Base-by-base conservation (phyloP, 2,888 invertebrate genomes). In the Xanthorhoe spadicearia region DNA sequence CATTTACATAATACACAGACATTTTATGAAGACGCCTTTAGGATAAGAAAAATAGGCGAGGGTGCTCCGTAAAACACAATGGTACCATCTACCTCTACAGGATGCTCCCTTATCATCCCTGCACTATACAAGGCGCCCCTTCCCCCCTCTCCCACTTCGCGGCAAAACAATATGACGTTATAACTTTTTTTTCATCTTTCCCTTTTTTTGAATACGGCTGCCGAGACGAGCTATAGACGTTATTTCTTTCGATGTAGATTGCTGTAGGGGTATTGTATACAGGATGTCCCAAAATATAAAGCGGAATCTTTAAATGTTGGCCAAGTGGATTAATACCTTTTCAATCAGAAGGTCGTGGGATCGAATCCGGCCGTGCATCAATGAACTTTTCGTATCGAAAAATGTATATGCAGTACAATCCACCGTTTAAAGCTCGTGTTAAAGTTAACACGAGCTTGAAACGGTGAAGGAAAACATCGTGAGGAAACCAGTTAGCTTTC, bases 141-240 rank as follows among this genome's bases (percentile, higher is more conserved):
- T 66, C 76, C 77, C 76, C 77, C 73, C 56, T 52, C 81, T 81
- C 77, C 81, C 87, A 83, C 86, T 86, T 86, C 87, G 89, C 85
- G 87, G 91, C 90, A 92, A 93, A 92, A 93, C 92, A 93, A 93
- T 93, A 92, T 93, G 92, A 92, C 91, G 92, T 90, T 92, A 93
- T 90, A 90, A 90, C 89, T 90, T 93, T 92, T 91, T 90, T 89
- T 85, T 88, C 70, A 69, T 88, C 90, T 88, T 88, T 89, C 84
- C 86, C 89, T 87, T 87, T 92, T 89, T 92, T 91, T 90, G 90
- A 90, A 90, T 89, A 90, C 86, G 86, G 76, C 77, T 80, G 82
- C 86, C 74, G 85, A 83, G 84, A 83, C 85, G 83, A 81, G 84
- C 86, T 87, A 87, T 87, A 83, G 85, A 81, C 81, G 84, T 85